These are phyloP conservation scores for Apus apus DNA, from an alignment of 2,113 vertebrate genomes.

Conservation along the genomic window DNA sequence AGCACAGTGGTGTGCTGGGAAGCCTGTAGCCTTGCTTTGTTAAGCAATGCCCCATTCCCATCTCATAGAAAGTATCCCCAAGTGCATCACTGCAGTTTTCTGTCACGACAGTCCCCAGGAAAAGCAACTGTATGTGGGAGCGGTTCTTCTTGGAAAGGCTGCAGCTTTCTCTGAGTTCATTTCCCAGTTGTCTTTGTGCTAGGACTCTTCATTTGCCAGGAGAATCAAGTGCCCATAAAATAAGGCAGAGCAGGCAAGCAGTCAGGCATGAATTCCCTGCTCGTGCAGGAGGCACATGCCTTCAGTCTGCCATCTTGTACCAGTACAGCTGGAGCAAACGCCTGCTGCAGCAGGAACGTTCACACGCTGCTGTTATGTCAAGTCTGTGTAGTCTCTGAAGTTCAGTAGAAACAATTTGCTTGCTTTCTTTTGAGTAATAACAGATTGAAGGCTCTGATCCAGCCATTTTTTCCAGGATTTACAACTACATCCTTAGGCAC, in stretches of 20 bases:
- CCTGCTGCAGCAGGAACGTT: accelerated
- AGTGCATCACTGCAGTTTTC: background rate
- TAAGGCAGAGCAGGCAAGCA: background rate
- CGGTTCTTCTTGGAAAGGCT: background rate
- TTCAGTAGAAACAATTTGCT: background rate
- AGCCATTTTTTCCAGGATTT: background rate
- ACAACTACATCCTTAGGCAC: background rate
- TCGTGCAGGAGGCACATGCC: background rate
- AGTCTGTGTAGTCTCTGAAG: background rate
- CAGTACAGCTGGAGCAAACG: background rate
- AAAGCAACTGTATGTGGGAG: background rate
- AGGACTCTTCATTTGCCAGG: background rate
- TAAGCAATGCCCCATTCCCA: constrained; percentile 18
- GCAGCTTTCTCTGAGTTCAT: background rate
- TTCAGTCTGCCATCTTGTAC: background rate
- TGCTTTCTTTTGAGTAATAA: background rate
- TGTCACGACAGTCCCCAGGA: background rate
- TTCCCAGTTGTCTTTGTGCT: background rate
- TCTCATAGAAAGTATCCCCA: background rate
- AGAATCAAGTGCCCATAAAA: background rate
- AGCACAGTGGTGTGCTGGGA: background rate
- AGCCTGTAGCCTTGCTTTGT: background rate
- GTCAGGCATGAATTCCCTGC: background rate
- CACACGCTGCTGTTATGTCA: background rate
- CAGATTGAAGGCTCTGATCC: background rate